Evolutionary conservation across 2,113 vertebrate genomes (phyloP).

Genomic region (Coreoperca whiteheadi): DNA sequence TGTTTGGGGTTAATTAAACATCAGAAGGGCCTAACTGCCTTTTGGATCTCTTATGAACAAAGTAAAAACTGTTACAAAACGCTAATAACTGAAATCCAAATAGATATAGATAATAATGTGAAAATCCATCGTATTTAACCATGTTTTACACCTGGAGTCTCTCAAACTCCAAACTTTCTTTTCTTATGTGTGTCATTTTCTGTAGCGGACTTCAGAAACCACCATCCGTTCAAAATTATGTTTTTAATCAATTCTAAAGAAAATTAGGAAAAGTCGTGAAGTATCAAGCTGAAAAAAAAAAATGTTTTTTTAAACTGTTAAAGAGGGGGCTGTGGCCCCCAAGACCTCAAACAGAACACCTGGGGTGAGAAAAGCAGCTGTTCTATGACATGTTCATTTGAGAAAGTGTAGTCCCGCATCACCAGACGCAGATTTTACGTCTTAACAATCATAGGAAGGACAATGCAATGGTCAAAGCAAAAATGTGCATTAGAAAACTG

Average conservation of each 20-base stretch:
- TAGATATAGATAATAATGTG: background rate
- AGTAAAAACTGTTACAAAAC: background rate
- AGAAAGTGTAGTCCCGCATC: too few species aligned
- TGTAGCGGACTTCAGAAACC: background rate
- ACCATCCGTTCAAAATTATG: background rate
- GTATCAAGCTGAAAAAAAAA: background rate
- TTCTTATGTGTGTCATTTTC: background rate
- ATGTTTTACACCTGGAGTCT: background rate
- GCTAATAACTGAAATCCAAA: background rate
- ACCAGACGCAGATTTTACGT: background rate
- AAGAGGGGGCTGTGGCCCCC: background rate
- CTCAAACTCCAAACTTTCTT: background rate
- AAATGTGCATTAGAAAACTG: background rate
- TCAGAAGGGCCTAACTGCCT: background rate
- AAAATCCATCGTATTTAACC: background rate
- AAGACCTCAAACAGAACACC: too few species aligned
- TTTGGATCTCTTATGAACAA: background rate
- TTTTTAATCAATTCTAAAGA: background rate
- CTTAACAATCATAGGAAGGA: background rate
- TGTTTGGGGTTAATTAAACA: background rate
- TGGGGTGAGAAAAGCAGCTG: background rate
- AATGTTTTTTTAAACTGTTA: background rate
- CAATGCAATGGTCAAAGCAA: background rate
- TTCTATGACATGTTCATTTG: background rate
- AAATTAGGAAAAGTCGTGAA: background rate